Conservation (phyloP, 2,797 vertebrate species). For the Clarias pachynema region DNA sequence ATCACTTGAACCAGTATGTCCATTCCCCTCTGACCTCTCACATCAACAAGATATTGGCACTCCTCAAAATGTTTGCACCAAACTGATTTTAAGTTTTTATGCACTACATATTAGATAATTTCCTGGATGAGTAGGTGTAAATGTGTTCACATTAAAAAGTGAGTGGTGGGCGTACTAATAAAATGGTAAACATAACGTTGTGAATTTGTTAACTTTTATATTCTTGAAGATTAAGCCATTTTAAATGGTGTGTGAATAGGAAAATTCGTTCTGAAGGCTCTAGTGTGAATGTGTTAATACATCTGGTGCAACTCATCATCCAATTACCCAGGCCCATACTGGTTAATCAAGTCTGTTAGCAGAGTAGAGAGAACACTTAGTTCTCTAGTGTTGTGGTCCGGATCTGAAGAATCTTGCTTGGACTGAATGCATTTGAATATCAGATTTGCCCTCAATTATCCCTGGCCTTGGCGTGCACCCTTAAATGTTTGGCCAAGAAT, state of each 20-base stretch:
- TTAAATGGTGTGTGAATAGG: not conserved
- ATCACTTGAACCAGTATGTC: not conserved
- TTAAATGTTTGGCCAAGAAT: conserved; percentile 22
- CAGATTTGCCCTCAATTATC: conserved; percentile 18
- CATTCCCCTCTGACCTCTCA: not conserved
- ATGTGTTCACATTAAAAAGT: not conserved
- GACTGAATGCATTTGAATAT: conserved; percentile 13
- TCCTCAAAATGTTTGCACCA: no score
- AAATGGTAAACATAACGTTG: not conserved
- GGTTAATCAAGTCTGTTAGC: conserved; percentile 1
- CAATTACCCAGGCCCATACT: not conserved
- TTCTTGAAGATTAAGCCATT: not conserved
- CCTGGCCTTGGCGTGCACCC: not conserved
- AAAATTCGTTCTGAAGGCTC: not conserved
- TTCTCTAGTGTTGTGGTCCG: not conserved
- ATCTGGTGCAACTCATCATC: not conserved
- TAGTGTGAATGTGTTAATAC: not conserved
- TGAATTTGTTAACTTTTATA: not conserved
- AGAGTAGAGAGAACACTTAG: not conserved
- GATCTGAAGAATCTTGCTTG: not conserved
- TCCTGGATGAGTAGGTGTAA: not conserved
- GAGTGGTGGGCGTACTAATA: not conserved
- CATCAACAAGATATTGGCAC: not conserved
- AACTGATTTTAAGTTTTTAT: not conserved
- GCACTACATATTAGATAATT: not conserved